Base-by-base conservation (phyloP, 2,888 invertebrate species). In the Leucophora obtusa region DNA sequence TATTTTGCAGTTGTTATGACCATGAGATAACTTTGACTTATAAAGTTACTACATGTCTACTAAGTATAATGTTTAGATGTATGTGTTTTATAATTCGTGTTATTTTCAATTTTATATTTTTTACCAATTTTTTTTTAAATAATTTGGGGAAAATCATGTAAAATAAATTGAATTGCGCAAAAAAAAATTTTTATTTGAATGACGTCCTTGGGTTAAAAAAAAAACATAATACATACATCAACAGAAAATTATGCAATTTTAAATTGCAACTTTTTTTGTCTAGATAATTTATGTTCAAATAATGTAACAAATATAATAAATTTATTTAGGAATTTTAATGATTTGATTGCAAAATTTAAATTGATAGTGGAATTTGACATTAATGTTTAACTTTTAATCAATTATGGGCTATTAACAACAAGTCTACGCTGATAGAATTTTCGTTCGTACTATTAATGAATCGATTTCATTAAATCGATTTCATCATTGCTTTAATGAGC, bases 11-110 rank as follows among this genome's bases (percentile, higher is more conserved):
- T 28, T 81, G 81, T 72, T 73, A 59, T 82, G 83, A 73, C 82
- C 83, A 83, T 83, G 83, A 82, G 81, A 82, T 83, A 82, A 82
- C 81, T 82, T 82, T 79, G 82, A 82, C 81, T 83, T 83, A 79
- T 82, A 78, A 82, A 81, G 77, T 75, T 82, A 68, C 71, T 82
- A 71, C 62, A 78, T 71, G 69, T 73, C 73, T 77, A 66, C n/a
- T 38, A 66, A 69, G 73, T 6, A n/a, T n/a, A n/a, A n/a, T 74
- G 33, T 38, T 62, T 63, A 43, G 28, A 58, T 72, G 69, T 58
- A 50, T 72, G 58, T 63, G 73, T 74, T 15, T 15, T 70, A 62
- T 62, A 50, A 47, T 75, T 33, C 51, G 58, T 59, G 47, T 24
- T 56, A 28, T 35, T 17, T 35, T 33, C 15, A 59, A 17, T 50